A percentile compares a stretch with the other conserved stretches of the same genome.
Evolutionary conservation across 2,888 invertebrate genomes (phyloP).

Genomic region (Athrips mouffetella): DNA sequence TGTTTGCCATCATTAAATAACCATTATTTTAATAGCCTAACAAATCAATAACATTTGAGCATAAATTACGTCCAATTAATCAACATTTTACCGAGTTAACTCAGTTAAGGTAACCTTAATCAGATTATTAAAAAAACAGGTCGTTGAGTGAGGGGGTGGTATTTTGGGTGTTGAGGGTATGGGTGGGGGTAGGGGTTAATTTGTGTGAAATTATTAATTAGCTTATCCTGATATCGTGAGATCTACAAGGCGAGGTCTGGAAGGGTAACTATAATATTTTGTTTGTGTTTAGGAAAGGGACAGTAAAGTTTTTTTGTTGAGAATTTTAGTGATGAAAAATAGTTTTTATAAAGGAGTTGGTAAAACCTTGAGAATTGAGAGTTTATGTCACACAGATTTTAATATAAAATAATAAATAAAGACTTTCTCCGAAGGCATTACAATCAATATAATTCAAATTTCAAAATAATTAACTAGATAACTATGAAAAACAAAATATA

Average conservation of each 20-base stretch:
- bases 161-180: background rate
- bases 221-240: constrained; percentile 49
- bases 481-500: no score
- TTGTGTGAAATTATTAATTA: constrained; percentile 72
- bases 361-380: no score
- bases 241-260: constrained; percentile 24
- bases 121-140: background rate
- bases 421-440: no score
- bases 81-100: background rate
- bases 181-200: constrained; percentile 34
- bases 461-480: no score
- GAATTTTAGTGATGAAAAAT: no score
- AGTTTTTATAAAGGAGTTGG: no score
- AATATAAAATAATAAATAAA: no score
- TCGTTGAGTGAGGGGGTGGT: background rate
- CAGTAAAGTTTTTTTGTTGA: no score
- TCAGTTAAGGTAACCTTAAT: background rate
- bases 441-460: no score
- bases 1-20: no score
- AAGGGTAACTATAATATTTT: background rate
- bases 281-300: background rate
- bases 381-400: no score
- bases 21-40: no score
- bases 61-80: background rate
- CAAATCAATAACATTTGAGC: background rate